Conservation (phyloP, 2,888 invertebrate species). For the Idaea aversata region DNA sequence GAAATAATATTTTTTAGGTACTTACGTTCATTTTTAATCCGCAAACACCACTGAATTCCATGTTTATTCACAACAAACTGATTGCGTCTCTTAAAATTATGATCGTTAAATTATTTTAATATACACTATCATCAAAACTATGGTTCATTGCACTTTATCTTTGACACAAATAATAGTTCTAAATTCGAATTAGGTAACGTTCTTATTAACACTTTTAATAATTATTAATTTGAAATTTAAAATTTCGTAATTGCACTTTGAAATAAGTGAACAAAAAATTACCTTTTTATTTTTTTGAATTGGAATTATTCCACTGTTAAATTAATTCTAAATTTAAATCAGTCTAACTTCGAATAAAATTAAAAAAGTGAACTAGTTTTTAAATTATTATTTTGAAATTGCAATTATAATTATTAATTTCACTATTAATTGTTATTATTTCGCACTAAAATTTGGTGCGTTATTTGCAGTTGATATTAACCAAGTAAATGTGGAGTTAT, state of each 20-base stretch:
- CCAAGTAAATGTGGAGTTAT: not conserved
- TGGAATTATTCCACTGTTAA: not conserved
- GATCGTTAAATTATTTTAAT: constrained; percentile 2
- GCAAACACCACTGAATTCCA: constrained; percentile 5
- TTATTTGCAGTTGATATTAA: not conserved
- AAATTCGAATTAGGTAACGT: not conserved
- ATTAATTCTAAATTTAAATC: not conserved
- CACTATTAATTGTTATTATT: not conserved
- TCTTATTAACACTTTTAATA: not conserved
- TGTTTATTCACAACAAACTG: constrained; percentile 1
- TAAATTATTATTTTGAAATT: not conserved
- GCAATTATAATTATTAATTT: not conserved
- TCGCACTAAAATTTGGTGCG: not conserved
- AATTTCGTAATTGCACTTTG: not conserved
- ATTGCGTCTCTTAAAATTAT: not conserved
- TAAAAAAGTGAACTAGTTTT: not conserved
- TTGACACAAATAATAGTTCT: constrained; percentile 2
- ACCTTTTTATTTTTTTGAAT: no score
- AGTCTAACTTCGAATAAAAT: not conserved
- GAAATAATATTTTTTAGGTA: constrained; percentile 13
- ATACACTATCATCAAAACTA: not conserved
- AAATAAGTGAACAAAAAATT: no score
- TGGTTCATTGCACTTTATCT: constrained; percentile 5
- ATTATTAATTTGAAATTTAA: not conserved
- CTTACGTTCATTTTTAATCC: not conserved